Evolutionary conservation across 2,113 vertebrate species (phyloP).

Genomic region (Climacteris rufus): DNA sequence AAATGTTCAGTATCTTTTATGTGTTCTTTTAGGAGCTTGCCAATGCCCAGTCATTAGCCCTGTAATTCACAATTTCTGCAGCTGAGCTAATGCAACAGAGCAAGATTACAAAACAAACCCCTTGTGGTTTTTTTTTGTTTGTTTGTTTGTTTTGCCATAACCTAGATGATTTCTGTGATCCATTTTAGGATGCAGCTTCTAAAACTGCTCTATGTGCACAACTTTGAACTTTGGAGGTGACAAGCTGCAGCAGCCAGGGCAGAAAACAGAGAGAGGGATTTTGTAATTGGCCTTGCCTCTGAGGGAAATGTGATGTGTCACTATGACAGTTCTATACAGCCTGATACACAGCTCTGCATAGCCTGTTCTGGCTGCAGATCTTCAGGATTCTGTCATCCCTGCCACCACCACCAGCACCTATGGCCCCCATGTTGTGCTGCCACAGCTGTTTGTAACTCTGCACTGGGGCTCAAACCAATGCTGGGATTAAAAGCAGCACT

Average conservation of each 20-base stretch:
- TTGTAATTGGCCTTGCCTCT: background rate
- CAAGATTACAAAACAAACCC: background rate
- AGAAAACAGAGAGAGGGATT: background rate
- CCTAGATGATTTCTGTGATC: background rate
- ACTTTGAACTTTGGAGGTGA: background rate
- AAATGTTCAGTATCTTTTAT: background rate
- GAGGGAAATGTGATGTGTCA: background rate
- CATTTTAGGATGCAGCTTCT: background rate
- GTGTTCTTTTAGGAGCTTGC: background rate
- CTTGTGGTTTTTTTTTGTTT: background rate
- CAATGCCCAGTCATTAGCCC: background rate
- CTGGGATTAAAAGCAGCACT: background rate
- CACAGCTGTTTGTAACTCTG: background rate
- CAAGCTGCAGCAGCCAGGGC: background rate
- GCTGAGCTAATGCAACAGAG: background rate
- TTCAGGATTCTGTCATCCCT: background rate
- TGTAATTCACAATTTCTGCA: background rate
- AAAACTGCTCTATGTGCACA: background rate
- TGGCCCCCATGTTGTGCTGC: background rate
- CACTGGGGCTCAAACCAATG: background rate
- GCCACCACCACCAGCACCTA: background rate
- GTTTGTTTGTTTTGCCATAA: background rate
- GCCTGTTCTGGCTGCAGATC: background rate
- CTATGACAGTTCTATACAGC: background rate
- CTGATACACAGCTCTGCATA: background rate